Evolutionary conservation across 2,888 invertebrate genomes (phyloP).

Genomic region (Drosophila affinis): DNA sequence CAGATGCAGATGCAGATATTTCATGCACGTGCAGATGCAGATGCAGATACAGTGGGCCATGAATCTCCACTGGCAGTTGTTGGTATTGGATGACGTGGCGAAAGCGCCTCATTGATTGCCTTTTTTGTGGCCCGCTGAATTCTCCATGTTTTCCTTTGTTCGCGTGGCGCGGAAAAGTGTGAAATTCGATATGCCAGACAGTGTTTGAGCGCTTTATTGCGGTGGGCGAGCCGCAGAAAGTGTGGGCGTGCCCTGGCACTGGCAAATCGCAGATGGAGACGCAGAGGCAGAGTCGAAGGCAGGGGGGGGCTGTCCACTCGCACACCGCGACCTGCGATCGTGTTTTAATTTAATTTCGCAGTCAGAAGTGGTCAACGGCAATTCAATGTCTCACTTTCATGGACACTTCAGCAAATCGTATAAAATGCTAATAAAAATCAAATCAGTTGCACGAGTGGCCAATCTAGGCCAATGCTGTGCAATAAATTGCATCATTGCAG

Average conservation of each 20-base stretch:
- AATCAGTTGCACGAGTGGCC: conserved; percentile 68
- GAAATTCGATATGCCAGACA: conserved; percentile 62
- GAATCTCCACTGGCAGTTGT: conserved; percentile 25
- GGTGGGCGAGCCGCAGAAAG: background rate
- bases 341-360: conserved; percentile 43
- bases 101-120: conserved; percentile 35
- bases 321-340: conserved; percentile 27
- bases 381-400: conserved; percentile 17
- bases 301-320: background rate
- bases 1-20: background rate
- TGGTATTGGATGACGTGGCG: background rate
- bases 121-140: conserved; percentile 28
- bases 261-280: conserved; percentile 26
- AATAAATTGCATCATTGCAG: conserved; percentile 67
- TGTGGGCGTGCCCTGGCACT: conserved; percentile 14
- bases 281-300: background rate
- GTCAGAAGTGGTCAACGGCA: conserved; percentile 11
- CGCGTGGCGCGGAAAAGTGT: conserved; percentile 45
- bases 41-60: conserved; percentile 3
- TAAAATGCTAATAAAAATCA: conserved; percentile 74
- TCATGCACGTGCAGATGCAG: no score
- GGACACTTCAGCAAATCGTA: conserved; percentile 53
- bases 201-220: conserved; percentile 37
- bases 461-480: conserved; percentile 50
- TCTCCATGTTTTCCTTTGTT: conserved; percentile 31